phyloP scores from a whole-genome alignment of 2,888 invertebrate species.

The Epinotia ramella region DNA sequence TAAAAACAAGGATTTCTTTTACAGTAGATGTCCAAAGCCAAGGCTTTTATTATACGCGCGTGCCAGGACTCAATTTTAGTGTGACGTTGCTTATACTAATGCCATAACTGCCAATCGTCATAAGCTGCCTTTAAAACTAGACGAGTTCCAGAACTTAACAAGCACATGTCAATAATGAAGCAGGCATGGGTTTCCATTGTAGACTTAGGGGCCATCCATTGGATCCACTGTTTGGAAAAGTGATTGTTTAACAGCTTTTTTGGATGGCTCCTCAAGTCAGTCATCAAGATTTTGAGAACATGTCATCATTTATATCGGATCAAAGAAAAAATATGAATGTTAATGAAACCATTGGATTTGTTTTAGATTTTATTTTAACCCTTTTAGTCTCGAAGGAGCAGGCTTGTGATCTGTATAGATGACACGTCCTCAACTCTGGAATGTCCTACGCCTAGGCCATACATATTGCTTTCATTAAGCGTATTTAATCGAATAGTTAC shows the following conservation, averaged over 20 bases:
- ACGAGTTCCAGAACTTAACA: slow-evolving; percentile 1
- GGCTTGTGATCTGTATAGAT: background rate
- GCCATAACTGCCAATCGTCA: slow-evolving; percentile 13
- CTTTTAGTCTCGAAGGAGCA: background rate
- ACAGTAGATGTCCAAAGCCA: background rate
- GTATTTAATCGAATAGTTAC: slow-evolving; percentile 75
- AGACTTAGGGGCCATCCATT: background rate
- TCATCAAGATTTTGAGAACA: slow-evolving; percentile 21
- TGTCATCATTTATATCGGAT: slow-evolving; percentile 9
- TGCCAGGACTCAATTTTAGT: background rate
- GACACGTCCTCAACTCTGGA: slow-evolving; percentile 60
- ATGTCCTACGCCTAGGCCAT: slow-evolving; percentile 74
- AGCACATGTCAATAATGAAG: slow-evolving; percentile 16
- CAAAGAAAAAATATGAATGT: background rate
- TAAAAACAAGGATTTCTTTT: background rate
- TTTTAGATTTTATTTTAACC: background rate
- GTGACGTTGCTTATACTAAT: background rate
- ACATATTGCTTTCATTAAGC: slow-evolving; percentile 79
- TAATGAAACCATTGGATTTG: background rate
- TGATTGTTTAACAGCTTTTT: background rate
- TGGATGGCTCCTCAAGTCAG: slow-evolving; percentile 11
- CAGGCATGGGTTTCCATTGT: slow-evolving; percentile 9
- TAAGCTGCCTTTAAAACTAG: slow-evolving; percentile 21
- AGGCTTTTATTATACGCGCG: background rate
- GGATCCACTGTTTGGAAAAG: background rate